These are phyloP conservation scores for Erpobdella octoculata DNA, from an alignment of 2,888 invertebrate genomes.

Conservation along the genomic window DNA sequence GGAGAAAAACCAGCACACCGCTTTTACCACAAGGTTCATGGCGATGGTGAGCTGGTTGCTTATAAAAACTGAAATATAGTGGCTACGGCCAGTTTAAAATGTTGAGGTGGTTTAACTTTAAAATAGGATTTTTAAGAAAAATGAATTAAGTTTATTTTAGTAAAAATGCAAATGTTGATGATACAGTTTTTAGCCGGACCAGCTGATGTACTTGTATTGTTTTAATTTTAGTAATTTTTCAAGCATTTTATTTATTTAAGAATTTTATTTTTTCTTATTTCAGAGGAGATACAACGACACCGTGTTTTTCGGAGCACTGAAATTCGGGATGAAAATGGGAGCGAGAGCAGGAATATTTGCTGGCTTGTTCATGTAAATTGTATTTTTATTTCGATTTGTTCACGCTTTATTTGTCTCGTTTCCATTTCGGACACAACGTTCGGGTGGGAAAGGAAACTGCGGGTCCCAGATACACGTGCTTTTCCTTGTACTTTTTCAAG, in stretches of 20 bases:
- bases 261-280: neutral
- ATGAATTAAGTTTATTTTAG: no score
- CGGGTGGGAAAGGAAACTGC: no score
- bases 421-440: no score
- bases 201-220: neutral
- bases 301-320: neutral
- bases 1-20: conserved; percentile 6
- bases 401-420: neutral
- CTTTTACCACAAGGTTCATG: conserved; percentile 23
- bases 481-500: neutral
- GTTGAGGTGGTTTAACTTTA: neutral
- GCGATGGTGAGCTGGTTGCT: neutral
- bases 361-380: conserved; percentile 10
- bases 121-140: no score
- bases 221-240: neutral
- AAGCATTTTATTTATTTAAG: neutral
- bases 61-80: no score
- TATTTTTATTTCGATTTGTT: neutral
- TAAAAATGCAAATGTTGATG: neutral
- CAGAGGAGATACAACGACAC: conserved; percentile 20
- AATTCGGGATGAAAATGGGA: conserved; percentile 9
- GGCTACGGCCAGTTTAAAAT: neutral
- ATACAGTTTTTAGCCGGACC: neutral
- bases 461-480: no score
- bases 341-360: neutral